phyloP scores from a whole-genome alignment of 2,888 invertebrate species.

The Morpho helenor region DNA sequence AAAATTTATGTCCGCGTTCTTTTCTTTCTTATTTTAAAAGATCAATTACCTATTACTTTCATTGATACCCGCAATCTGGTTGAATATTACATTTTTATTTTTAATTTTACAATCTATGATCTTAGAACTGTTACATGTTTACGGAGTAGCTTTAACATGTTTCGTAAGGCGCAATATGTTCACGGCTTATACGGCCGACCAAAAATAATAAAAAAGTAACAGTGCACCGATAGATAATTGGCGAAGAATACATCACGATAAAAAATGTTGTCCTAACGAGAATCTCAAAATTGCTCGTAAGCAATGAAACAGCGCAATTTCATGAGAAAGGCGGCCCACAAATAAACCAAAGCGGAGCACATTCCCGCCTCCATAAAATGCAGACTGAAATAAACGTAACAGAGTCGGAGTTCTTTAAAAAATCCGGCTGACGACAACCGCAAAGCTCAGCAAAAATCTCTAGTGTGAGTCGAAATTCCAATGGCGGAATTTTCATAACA shows the following conservation, averaged over 20 bases:
- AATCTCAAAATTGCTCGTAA: constrained; percentile 70
- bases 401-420: constrained; percentile 68
- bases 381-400: constrained; percentile 72
- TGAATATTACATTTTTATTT: constrained; percentile 26
- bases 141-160: background rate
- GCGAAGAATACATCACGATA: constrained; percentile 59
- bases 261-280: constrained; percentile 68
- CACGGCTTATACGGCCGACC: constrained; percentile 21
- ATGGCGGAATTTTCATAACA: constrained; percentile 76
- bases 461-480: constrained; percentile 70
- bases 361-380: constrained; percentile 74
- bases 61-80: constrained; percentile 26
- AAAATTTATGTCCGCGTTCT: constrained; percentile 67
- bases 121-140: constrained; percentile 1
- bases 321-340: constrained; percentile 71
- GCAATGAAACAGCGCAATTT: constrained; percentile 76
- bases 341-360: constrained; percentile 74
- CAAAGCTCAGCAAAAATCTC: constrained; percentile 72
- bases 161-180: constrained; percentile 4
- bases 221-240: constrained; percentile 50
- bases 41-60: constrained; percentile 42
- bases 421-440: constrained; percentile 66
- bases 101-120: constrained; percentile 34
- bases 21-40: constrained; percentile 46
- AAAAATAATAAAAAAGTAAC: constrained; percentile 42